These are phyloP conservation scores for Lepus timidus DNA, from an alignment of 2,113 vertebrate species.

Conservation along the genomic window DNA sequence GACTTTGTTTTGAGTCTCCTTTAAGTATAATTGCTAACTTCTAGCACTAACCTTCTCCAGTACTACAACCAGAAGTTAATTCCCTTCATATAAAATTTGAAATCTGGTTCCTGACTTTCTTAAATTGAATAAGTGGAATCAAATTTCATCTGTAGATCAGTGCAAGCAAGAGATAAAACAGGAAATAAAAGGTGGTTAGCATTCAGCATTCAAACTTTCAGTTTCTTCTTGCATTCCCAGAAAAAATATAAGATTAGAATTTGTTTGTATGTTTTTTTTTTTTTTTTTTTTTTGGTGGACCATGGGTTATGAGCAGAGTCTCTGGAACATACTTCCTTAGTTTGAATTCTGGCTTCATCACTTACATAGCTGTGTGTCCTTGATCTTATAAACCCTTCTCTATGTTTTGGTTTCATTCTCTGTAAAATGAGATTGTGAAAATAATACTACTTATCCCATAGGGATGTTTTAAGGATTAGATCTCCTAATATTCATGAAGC, in stretches of 20 bases:
- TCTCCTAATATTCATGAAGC: conserved; percentile 5
- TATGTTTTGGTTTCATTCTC: conserved; percentile 38
- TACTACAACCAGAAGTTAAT: not conserved
- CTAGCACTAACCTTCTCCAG: not conserved
- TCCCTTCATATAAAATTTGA: conserved; percentile 5
- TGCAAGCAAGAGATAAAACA: not conserved
- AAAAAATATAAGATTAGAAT: not conserved
- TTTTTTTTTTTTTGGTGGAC: not conserved
- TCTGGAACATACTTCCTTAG: conserved; percentile 35
- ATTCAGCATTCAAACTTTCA: not conserved
- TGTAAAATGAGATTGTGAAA: conserved; percentile 52
- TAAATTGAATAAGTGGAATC: not conserved
- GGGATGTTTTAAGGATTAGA: conserved; percentile 29
- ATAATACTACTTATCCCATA: not conserved
- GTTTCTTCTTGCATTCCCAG: not conserved
- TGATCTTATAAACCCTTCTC: not conserved
- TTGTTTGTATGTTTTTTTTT: not conserved
- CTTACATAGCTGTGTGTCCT: conserved; percentile 16
- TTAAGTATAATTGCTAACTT: conserved; percentile 72
- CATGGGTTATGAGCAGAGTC: not conserved
- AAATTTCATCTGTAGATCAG: conserved; percentile 34
- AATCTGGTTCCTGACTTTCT: conserved; percentile 44
- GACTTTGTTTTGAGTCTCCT: conserved; percentile 65
- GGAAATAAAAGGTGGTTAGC: not conserved
- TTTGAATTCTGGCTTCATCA: conserved; percentile 26